Evolutionary conservation across 2,888 invertebrate species (phyloP).

Genomic region (Oxytorus armatus): DNA sequence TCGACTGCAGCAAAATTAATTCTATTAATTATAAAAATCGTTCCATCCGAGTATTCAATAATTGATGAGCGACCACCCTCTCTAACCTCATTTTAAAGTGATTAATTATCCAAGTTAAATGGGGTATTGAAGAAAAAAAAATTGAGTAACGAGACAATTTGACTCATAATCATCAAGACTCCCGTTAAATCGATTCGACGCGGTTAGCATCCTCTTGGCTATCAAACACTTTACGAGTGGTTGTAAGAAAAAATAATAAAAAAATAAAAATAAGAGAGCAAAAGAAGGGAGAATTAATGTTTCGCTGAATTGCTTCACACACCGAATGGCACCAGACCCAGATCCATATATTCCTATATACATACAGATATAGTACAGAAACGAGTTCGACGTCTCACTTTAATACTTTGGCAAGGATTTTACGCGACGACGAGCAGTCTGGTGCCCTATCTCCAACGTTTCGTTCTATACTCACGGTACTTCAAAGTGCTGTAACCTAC

Average conservation of each 20-base stretch:
- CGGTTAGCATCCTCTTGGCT: not conserved
- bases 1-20: too few species aligned
- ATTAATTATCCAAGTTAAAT: not conserved
- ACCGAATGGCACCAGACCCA: too few species aligned
- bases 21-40: too few species aligned
- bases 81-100: not conserved
- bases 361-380: too few species aligned
- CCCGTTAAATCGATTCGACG: not conserved
- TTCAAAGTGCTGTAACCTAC: constrained; percentile 5
- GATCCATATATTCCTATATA: too few species aligned
- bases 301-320: constrained; percentile 11
- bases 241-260: too few species aligned
- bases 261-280: too few species aligned
- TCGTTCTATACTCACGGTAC: not conserved
- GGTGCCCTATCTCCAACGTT: not conserved
- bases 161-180: not conserved
- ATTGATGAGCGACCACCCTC: too few species aligned
- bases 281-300: constrained; percentile 16
- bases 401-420: constrained; percentile 2
- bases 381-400: not conserved
- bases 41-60: too few species aligned
- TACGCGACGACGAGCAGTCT: constrained; percentile 2
- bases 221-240: constrained; percentile 7
- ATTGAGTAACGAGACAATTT: not conserved
- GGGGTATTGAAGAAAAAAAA: not conserved